Evolutionary conservation across 2,797 vertebrate genomes (phyloP), one percentile per base, ranked within the genome.

Genomic region (Macrochelys suwanniensis): DNA sequence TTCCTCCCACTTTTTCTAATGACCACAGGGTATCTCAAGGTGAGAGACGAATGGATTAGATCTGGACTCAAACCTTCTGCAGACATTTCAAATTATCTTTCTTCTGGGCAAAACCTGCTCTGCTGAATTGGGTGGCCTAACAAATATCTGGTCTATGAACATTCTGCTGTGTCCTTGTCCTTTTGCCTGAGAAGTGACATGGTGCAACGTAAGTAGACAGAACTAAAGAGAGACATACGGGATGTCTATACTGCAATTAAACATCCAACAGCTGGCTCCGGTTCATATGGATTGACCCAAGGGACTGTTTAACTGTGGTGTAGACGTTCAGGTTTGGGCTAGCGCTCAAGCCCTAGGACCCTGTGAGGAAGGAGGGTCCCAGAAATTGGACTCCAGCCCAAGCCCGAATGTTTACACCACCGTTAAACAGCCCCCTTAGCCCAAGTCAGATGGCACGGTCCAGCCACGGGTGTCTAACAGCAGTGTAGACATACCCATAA

Each of bases 1-100:
- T 54, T 53, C 33, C 53, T 45, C 0, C 19, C 4, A 37, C 1
- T 0, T 28, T 84, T 25, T 82, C 16, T 80, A 33, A 1, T 25
- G 12, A 59, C n/a, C 28, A 21, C 12, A 45, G 5, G 5, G 2
- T 26, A 15, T 11, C 25, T 28, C 16, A 1, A 56, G 51, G n/a
- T 53, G 23, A 15, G 21, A 37, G 21, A 42, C 51, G 42, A 56
- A 78, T 12, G 8, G 25, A 57, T 3, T 86, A 47, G 28, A 59
- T 87, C 3, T 17, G 1, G 1, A 51, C 19, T 87, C n/a, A 33
- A 7, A 50, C 19, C 8, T 59, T 17, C 17, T 81, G 56, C 17
- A 81, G 26, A 26, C n/a, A 50, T 11, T 51, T 85, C 50, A 74
- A 54, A 80, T 51, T 17, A 12, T 21, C 33, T 74, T 85, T n/a